Evolutionary conservation across 1,140 invertebrate species (phyloP).

Genomic region (Hyles vespertilio): DNA sequence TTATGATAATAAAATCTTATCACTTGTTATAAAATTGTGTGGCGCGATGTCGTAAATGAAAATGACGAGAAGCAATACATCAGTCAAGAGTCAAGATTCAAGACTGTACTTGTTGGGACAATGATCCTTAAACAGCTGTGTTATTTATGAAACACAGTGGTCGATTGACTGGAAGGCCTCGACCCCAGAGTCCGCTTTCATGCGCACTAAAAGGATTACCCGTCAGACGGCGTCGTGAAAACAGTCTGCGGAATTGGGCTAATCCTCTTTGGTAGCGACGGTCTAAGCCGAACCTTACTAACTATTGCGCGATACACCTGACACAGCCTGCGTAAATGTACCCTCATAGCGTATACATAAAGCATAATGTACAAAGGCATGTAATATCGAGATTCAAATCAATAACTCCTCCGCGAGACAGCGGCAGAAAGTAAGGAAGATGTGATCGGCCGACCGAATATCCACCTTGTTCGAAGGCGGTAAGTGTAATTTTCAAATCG

Average conservation of each 20-base stretch:
- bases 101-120: constrained; percentile 30
- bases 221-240: constrained; percentile 23
- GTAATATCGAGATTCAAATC: constrained; percentile 46
- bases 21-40: constrained; percentile 20
- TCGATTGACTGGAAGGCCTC: constrained; percentile 31
- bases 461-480: constrained; percentile 35
- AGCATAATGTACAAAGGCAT: constrained; percentile 29
- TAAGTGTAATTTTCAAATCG: constrained; percentile 44
- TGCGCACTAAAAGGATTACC: constrained; percentile 32
- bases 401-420: constrained; percentile 49
- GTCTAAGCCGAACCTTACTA: constrained; percentile 13
- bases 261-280: constrained; percentile 29
- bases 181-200: constrained; percentile 31
- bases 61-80: constrained; percentile 23
- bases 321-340: constrained; percentile 8
- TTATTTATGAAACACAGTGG: constrained; percentile 31
- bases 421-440: constrained; percentile 47
- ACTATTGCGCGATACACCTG: constrained; percentile 19
- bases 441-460: constrained; percentile 33
- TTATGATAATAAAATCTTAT: constrained; percentile 9
- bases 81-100: constrained; percentile 5
- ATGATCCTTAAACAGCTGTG: constrained; percentile 23
- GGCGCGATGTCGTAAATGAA: constrained; percentile 15
- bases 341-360: constrained; percentile 8
- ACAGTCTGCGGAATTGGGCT: constrained; percentile 30